A percentile compares a stretch with the other conserved stretches of the same genome.
Evolutionary conservation across 30 jellyfish, hydroid and myxozoan species (phyloP).

Genomic region (Chironex yamaguchii): DNA sequence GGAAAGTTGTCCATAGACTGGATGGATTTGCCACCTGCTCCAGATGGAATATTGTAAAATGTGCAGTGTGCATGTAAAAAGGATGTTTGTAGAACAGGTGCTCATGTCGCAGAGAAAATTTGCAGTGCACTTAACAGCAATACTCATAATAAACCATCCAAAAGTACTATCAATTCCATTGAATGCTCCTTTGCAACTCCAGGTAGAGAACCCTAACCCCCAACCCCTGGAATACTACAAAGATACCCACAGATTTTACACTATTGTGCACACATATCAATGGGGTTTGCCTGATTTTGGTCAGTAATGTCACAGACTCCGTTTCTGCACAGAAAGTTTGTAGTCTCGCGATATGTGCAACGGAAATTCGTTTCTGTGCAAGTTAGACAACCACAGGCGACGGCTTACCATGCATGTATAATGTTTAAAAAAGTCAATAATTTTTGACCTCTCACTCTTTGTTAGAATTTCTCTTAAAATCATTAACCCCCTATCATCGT

Average conservation of each 20-base stretch:
- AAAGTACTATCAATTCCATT: background rate
- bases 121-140: background rate
- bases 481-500: too few species aligned
- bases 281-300: constrained; percentile 1
- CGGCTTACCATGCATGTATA: too few species aligned
- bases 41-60: constrained; percentile 18
- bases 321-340: background rate
- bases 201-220: background rate
- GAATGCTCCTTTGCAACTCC: constrained; percentile 3
- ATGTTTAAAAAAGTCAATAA: too few species aligned
- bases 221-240: background rate
- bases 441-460: too few species aligned
- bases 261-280: constrained; percentile 3
- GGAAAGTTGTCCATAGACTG: background rate
- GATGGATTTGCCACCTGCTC: constrained; percentile 55
- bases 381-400: too few species aligned
- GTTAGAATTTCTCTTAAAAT: too few species aligned
- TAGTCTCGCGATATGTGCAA: background rate
- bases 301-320: background rate
- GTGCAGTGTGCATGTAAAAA: background rate
- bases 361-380: constrained; percentile 1
- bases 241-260: background rate
- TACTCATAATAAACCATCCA: background rate
- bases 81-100: background rate
- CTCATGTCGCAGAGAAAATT: background rate